These are phyloP conservation scores for Melanotaenia maccullochi DNA, from an alignment of 2,797 vertebrate genomes.

Conservation along the genomic window DNA sequence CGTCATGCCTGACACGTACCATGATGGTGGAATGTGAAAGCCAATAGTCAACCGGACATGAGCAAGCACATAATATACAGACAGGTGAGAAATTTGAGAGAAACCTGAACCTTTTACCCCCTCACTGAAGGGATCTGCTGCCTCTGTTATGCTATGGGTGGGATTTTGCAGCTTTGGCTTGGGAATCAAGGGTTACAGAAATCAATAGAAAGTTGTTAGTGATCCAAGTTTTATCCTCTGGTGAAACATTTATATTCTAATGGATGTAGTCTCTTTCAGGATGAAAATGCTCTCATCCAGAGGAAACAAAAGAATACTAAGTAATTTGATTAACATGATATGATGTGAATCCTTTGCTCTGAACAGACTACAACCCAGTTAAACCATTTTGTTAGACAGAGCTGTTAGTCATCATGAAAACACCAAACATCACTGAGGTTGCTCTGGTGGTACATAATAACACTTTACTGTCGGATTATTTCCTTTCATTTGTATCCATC, in stretches of 20 bases:
- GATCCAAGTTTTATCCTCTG: neutral
- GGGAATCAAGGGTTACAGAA: neutral
- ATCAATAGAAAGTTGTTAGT: neutral
- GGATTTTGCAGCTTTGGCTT: neutral
- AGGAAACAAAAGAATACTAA: neutral
- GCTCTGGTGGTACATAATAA: neutral
- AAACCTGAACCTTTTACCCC: neutral
- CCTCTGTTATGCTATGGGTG: neutral
- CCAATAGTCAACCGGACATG: neutral
- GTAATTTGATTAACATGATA: neutral
- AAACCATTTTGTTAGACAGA: neutral
- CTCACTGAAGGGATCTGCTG: neutral
- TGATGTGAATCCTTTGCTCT: too few relatives aligned
- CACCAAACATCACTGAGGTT: neutral
- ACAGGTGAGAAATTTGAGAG: neutral
- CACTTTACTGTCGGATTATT: neutral
- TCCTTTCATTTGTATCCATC: neutral
- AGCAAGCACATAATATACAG: conserved; percentile 1
- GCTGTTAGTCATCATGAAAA: neutral
- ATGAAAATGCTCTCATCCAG: neutral
- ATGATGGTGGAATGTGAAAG: neutral
- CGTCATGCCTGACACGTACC: neutral
- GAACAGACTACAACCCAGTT: neutral
- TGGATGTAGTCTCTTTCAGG: neutral
- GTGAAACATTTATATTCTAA: neutral